These are phyloP conservation scores for Pelosia muscerda DNA, from an alignment of 2,888 invertebrate genomes.

Conservation along the genomic window DNA sequence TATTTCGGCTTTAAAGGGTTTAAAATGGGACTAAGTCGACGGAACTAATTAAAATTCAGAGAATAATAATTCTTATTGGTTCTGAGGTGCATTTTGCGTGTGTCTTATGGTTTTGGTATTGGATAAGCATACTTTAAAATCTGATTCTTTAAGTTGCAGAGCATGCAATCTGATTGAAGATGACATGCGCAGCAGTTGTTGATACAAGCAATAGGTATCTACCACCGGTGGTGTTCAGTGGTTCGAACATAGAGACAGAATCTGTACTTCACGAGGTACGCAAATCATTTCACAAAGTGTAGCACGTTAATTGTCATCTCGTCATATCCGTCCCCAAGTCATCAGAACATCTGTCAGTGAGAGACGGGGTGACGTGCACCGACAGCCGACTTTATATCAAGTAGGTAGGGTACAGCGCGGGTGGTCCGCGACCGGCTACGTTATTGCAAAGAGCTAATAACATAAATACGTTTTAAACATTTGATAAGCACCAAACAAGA, in stretches of 20 bases:
- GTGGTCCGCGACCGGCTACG: conserved; percentile 32
- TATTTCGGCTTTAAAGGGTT: too few relatives aligned
- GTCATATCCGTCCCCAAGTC: conserved; percentile 9
- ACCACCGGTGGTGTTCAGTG: too few relatives aligned
- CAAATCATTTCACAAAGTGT: conserved; percentile 6
- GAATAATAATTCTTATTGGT: too few relatives aligned
- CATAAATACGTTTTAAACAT: conserved; percentile 23
- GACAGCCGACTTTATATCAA: not conserved
- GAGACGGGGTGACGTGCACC: conserved; percentile 8
- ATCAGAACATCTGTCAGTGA: conserved; percentile 19
- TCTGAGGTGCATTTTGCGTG: too few relatives aligned
- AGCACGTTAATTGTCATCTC: conserved; percentile 16
- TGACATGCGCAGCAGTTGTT: too few relatives aligned
- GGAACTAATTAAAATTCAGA: too few relatives aligned
- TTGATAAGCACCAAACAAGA: conserved; percentile 16
- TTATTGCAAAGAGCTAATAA: conserved; percentile 23
- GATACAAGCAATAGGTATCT: too few relatives aligned
- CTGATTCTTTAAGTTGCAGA: too few relatives aligned
- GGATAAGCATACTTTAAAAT: too few relatives aligned
- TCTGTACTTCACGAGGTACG: not conserved
- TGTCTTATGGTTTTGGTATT: too few relatives aligned
- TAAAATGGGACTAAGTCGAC: too few relatives aligned
- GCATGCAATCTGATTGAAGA: too few relatives aligned
- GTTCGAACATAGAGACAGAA: not conserved
- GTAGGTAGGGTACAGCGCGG: conserved; percentile 22